Conservation (phyloP, 2,797 vertebrate genomes). For the Oceanodroma leucorhoa region DNA sequence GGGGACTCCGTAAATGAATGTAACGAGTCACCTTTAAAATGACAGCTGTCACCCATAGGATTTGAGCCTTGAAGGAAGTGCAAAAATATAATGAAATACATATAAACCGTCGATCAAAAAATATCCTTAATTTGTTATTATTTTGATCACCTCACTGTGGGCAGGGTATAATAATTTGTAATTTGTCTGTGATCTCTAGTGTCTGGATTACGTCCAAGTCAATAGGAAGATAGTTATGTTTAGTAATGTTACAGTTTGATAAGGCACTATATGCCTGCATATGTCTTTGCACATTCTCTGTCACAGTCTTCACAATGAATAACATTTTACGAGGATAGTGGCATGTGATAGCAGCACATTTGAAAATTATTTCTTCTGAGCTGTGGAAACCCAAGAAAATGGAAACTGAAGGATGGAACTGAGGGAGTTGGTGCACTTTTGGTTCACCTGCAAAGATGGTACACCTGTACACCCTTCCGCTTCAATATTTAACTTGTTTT, state of each 20-base stretch:
- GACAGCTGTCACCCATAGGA: conserved; percentile 62
- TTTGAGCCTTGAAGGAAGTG: conserved; percentile 40
- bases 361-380: conserved; percentile 46
- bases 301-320: conserved; percentile 51
- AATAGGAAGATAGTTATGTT: conserved; percentile 6
- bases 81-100: conserved; percentile 19
- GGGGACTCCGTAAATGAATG: conserved; percentile 50
- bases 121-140: not conserved
- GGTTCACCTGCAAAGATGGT: not conserved
- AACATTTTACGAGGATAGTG: conserved; percentile 36
- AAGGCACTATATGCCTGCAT: conserved; percentile 13
- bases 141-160: conserved; percentile 46
- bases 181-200: conserved; percentile 20
- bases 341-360: not conserved
- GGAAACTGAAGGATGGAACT: not conserved
- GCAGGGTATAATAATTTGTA: not conserved
- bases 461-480: not conserved
- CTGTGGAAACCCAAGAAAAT: not conserved
- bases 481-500: not conserved
- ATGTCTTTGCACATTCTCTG: conserved; percentile 48
- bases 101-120: not conserved
- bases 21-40: conserved; percentile 74
- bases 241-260: not conserved
- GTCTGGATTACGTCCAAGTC: conserved; percentile 26
- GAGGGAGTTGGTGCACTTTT: not conserved